Evolutionary conservation across 1,140 invertebrate genomes (phyloP).

Genomic region (Calosoma granatense): DNA sequence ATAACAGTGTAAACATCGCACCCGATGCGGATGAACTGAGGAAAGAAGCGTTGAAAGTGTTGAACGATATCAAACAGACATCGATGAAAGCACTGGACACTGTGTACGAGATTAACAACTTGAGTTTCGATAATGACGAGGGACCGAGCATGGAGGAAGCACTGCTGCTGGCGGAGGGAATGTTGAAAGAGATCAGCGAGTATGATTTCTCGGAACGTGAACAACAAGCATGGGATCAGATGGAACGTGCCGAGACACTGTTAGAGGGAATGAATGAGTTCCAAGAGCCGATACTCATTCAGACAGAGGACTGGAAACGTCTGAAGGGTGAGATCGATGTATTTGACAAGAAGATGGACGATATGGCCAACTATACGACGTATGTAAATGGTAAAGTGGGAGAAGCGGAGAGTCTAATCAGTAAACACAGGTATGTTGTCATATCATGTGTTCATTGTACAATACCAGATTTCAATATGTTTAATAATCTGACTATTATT

Average conservation of each 20-base stretch:
- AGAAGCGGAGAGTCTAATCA: constrained; percentile 51
- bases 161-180: constrained; percentile 57
- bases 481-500: too few species aligned
- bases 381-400: constrained; percentile 47
- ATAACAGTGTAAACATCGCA: constrained; percentile 41
- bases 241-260: constrained; percentile 51
- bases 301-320: constrained; percentile 40
- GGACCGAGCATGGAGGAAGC: constrained; percentile 68
- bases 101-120: constrained; percentile 52
- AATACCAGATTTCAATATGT: neutral
- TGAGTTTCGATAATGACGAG: constrained; percentile 54
- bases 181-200: constrained; percentile 54
- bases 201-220: constrained; percentile 40
- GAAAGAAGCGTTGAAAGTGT: constrained; percentile 42
- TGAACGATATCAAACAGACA: constrained; percentile 40
- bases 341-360: constrained; percentile 57
- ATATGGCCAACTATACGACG: constrained; percentile 57
- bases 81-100: constrained; percentile 42
- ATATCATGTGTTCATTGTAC: constrained; percentile 22
- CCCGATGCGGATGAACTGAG: constrained; percentile 42
- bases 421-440: constrained; percentile 39
- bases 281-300: constrained; percentile 51
- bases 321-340: constrained; percentile 47
- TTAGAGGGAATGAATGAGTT: constrained; percentile 55
- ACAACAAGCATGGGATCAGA: constrained; percentile 43